Conservation (phyloP, 2,888 invertebrate genomes). For the Synanthedon andrenaeformis region DNA sequence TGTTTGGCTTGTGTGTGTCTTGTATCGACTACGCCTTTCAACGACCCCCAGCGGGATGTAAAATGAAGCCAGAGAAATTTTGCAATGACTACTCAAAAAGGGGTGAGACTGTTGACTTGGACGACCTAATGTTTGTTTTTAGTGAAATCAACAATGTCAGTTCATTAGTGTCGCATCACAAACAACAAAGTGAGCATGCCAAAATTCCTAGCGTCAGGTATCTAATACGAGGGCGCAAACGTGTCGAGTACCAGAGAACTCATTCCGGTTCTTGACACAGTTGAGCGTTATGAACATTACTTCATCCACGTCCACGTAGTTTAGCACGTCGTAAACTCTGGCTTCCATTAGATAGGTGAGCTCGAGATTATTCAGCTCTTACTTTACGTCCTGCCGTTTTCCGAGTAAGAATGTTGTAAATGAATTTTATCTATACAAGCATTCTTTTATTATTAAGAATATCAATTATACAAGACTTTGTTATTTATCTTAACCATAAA, state of each 20-base stretch:
- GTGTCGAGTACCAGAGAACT: conserved; percentile 32
- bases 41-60: conserved; percentile 59
- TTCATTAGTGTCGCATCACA: background rate
- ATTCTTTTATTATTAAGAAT: background rate
- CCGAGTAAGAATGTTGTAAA: conserved; percentile 2
- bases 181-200: conserved; percentile 5
- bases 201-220: conserved; percentile 18
- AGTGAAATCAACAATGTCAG: background rate
- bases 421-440: background rate
- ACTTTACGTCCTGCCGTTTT: conserved; percentile 3
- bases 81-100: conserved; percentile 15
- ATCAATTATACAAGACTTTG: background rate
- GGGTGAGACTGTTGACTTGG: background rate
- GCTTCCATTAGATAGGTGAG: conserved; percentile 38
- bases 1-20: conserved; percentile 51
- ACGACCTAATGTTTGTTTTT: too few relatives aligned
- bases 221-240: conserved; percentile 27
- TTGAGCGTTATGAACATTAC: conserved; percentile 46
- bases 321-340: conserved; percentile 57
- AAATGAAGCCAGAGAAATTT: conserved; percentile 51
- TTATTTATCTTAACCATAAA: background rate
- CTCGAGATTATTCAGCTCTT: conserved; percentile 30
- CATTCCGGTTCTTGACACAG: conserved; percentile 30
- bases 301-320: conserved; percentile 25
- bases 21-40: conserved; percentile 31